Conservation (phyloP, 2,797 vertebrate species). For the Harpagifer antarcticus region DNA sequence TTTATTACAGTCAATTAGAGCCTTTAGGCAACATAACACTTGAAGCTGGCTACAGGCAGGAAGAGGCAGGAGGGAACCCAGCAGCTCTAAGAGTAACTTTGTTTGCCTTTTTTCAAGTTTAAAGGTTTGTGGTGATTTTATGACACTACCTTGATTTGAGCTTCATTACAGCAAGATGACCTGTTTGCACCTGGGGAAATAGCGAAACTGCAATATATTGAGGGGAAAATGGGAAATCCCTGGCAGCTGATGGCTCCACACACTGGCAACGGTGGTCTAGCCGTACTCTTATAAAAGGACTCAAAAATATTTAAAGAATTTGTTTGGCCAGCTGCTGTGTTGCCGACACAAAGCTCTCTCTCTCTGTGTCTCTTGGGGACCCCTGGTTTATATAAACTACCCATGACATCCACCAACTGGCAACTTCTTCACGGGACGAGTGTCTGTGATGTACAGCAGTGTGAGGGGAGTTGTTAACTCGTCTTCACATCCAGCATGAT, state of each 20-base stretch:
- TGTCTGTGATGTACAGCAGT: slow-evolving; percentile 18
- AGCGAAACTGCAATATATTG: slow-evolving; percentile 18
- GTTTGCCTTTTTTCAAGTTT: slow-evolving; percentile 27
- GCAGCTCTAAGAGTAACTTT: slow-evolving; percentile 22
- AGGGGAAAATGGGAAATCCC: slow-evolving; percentile 27
- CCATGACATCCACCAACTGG: slow-evolving; percentile 67
- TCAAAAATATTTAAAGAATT: slow-evolving; percentile 76
- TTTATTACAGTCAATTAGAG: slow-evolving; percentile 55
- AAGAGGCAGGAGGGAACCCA: slow-evolving; percentile 16
- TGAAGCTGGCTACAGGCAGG: slow-evolving; percentile 13
- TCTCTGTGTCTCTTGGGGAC: slow-evolving; percentile 64
- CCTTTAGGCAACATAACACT: slow-evolving; percentile 30
- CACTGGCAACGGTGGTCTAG: slow-evolving; percentile 39
- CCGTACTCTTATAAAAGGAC: slow-evolving; percentile 57
- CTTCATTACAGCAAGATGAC: slow-evolving; percentile 16
- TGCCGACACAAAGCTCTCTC: slow-evolving; percentile 64
- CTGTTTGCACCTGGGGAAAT: slow-evolving; percentile 9
- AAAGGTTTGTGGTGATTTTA: slow-evolving; percentile 14
- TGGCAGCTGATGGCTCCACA: slow-evolving; percentile 48
- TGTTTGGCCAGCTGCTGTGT: slow-evolving; percentile 78
- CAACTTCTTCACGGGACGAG: slow-evolving; percentile 18
- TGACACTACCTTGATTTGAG: slow-evolving; percentile 19
- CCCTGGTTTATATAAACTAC: slow-evolving; percentile 70
- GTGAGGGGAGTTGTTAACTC: slow-evolving; percentile 28
- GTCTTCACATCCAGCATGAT: slow-evolving; percentile 18